Conservation (phyloP, 2,113 vertebrate species). For the Petrocephalus zakoni region DNA sequence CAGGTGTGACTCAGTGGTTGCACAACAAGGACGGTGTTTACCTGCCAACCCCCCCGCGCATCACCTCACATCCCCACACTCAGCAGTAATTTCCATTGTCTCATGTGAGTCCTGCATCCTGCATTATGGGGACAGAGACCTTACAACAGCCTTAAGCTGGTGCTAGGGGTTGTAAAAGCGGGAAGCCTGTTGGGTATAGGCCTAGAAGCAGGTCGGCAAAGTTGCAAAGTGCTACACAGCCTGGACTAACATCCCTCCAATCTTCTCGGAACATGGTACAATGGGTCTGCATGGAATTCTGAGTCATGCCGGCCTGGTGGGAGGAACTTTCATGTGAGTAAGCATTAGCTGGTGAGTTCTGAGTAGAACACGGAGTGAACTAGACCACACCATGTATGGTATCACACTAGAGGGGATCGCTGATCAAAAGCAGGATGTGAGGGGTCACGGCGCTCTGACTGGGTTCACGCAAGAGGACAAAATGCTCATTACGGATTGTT, state of each 20-base stretch:
- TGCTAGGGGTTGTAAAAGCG: background rate
- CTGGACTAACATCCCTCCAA: background rate
- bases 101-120: background rate
- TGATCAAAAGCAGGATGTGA: conserved; percentile 1
- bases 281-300: background rate
- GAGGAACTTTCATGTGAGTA: background rate
- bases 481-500: background rate
- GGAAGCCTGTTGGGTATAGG: background rate
- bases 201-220: background rate
- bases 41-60: background rate
- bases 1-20: background rate
- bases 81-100: background rate
- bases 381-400: background rate
- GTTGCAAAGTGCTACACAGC: conserved; percentile 5
- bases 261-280: background rate
- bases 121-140: background rate
- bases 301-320: background rate
- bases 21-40: background rate
- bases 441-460: background rate
- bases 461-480: background rate
- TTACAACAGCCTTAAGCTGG: background rate
- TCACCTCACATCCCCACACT: background rate
- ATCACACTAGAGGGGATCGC: background rate
- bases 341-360: background rate
- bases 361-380: too few species aligned